Conservation (phyloP, 2,797 vertebrate genomes). For the Ambastaia sidthimunki region DNA sequence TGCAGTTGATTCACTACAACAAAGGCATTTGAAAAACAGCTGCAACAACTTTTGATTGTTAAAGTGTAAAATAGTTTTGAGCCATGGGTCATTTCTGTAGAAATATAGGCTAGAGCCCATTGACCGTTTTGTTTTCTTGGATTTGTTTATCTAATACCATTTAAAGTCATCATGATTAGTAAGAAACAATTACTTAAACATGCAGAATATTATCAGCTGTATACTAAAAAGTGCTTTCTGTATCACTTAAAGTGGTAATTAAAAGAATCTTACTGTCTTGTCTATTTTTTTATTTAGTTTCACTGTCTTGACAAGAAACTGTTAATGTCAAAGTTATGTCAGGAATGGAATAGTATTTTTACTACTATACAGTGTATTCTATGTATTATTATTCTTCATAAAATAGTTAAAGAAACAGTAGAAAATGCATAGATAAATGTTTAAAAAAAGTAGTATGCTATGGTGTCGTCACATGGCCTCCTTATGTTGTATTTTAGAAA, state of each 20-base stretch:
- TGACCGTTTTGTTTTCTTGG: not conserved
- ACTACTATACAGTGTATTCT: too few species aligned
- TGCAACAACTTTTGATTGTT: slow-evolving; percentile 12
- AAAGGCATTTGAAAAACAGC: slow-evolving; percentile 1
- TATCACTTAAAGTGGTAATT: not conserved
- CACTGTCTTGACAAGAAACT: too few species aligned
- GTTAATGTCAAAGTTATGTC: too few species aligned
- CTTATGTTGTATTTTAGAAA: too few species aligned
- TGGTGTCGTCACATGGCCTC: too few species aligned
- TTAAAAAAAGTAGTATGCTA: too few species aligned
- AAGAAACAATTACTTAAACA: not conserved
- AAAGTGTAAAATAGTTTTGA: not conserved
- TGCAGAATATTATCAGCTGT: slow-evolving; percentile 4
- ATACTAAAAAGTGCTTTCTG: not conserved
- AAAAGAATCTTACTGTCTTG: too few species aligned
- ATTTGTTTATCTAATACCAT: not conserved
- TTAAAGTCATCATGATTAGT: not conserved
- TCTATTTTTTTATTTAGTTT: too few species aligned
- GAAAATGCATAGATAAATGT: too few species aligned
- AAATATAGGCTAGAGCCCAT: slow-evolving; percentile 11
- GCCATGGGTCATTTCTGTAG: not conserved
- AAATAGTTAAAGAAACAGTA: too few species aligned
- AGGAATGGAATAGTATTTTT: too few species aligned
- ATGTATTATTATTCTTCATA: too few species aligned
- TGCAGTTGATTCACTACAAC: slow-evolving; percentile 4